Evolutionary conservation across 2,113 vertebrate species (phyloP).

Genomic region (Centropristis striata): DNA sequence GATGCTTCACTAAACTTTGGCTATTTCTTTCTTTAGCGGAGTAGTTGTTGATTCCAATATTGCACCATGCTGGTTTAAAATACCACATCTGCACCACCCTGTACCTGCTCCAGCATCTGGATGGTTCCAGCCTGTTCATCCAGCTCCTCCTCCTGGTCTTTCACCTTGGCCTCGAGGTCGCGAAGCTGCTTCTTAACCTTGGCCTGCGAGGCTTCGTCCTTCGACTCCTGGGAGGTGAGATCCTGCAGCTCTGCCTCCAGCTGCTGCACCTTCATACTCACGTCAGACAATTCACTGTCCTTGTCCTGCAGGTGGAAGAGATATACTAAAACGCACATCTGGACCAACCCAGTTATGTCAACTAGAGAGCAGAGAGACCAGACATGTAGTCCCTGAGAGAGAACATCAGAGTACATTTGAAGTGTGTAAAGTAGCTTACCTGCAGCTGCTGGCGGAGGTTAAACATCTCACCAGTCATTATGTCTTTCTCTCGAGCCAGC

Average conservation of each 20-base stretch:
- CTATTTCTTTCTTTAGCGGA: too few relatives aligned
- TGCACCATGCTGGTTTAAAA: neutral
- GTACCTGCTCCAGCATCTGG: conserved; percentile 98
- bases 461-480: conserved; percentile 92
- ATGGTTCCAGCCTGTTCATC: conserved; percentile 98
- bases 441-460: conserved; percentile 94
- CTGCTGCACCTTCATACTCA: conserved; percentile 89
- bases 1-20: too few relatives aligned
- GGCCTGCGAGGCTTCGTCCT: conserved; percentile 94
- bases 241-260: conserved; percentile 96
- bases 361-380: conserved; percentile 32
- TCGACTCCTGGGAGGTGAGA: conserved; percentile 95
- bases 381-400: conserved; percentile 39
- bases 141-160: conserved; percentile 98
- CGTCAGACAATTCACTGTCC: conserved; percentile 88
- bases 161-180: conserved; percentile 95
- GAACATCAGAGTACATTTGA: conserved; percentile 22
- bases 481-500: conserved; percentile 92
- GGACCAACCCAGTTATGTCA: conserved; percentile 53
- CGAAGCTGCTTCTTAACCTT: conserved; percentile 96
- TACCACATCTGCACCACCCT: neutral
- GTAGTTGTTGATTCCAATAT: too few relatives aligned
- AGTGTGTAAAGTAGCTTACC: conserved; percentile 80
- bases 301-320: conserved; percentile 78
- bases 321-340: conserved; percentile 30